These are phyloP conservation scores for Oryzaephilus surinamensis DNA, from an alignment of 1,140 invertebrate genomes.

Conservation along the genomic window DNA sequence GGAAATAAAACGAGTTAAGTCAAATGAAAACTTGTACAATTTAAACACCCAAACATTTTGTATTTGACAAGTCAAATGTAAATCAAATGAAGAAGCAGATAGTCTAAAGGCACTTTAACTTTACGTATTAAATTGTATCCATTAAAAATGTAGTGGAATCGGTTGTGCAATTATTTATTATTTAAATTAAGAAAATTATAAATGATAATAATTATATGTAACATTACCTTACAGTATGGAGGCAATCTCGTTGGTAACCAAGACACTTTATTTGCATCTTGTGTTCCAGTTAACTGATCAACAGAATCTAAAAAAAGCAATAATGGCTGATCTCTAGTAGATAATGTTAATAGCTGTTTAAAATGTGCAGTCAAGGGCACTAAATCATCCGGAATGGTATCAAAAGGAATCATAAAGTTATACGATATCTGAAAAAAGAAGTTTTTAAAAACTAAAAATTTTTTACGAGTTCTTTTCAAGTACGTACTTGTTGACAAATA, in stretches of 20 bases:
- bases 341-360: constrained; percentile 81
- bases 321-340: constrained; percentile 69
- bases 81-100: too few species aligned
- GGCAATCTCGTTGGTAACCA: constrained; percentile 92
- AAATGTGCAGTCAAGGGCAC: constrained; percentile 92
- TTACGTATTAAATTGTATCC: too few species aligned
- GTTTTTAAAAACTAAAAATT: constrained; percentile 42
- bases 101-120: too few species aligned
- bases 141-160: too few species aligned
- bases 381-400: constrained; percentile 90
- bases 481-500: constrained; percentile 81
- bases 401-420: constrained; percentile 86
- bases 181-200: too few species aligned
- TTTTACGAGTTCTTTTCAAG: not conserved
- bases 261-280: constrained; percentile 89
- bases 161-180: too few species aligned
- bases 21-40: too few species aligned
- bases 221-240: constrained; percentile 72
- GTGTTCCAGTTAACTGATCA: constrained; percentile 89
- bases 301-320: constrained; percentile 86
- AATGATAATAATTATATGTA: not conserved
- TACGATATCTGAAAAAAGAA: too few species aligned
- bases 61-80: too few species aligned
- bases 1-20: too few species aligned
- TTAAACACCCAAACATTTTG: too few species aligned